Evolutionary conservation across 2,888 invertebrate genomes (phyloP).

Genomic region (Tenthredo mesomela): DNA sequence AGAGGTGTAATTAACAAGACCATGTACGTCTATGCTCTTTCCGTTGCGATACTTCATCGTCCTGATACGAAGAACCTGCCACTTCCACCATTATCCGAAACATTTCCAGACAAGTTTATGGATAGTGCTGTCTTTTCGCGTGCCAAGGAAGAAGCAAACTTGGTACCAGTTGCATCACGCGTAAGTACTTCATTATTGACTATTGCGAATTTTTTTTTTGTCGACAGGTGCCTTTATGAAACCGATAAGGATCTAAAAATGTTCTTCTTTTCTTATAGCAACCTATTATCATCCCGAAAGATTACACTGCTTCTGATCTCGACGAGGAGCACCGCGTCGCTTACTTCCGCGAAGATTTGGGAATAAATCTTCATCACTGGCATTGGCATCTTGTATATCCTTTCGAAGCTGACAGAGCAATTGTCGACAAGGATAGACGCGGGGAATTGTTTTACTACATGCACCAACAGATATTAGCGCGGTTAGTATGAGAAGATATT

Average conservation of each 20-base stretch:
- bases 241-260: not conserved
- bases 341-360: slow-evolving; percentile 92
- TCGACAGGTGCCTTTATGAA: not conserved
- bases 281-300: slow-evolving; percentile 85
- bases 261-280: slow-evolving; percentile 76
- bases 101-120: slow-evolving; percentile 91
- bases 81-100: slow-evolving; percentile 87
- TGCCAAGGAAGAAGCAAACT: slow-evolving; percentile 85
- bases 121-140: slow-evolving; percentile 86
- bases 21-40: slow-evolving; percentile 89
- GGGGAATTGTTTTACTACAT: slow-evolving; percentile 91
- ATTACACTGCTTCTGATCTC: slow-evolving; percentile 87
- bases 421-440: slow-evolving; percentile 87
- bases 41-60: slow-evolving; percentile 88
- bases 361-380: slow-evolving; percentile 94
- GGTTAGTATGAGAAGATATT: slow-evolving; percentile 74
- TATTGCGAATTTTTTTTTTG: not conserved
- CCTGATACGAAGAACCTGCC: slow-evolving; percentile 85
- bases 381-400: slow-evolving; percentile 96
- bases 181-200: slow-evolving; percentile 76
- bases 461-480: slow-evolving; percentile 86
- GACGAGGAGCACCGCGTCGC: slow-evolving; percentile 90
- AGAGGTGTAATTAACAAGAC: slow-evolving; percentile 89
- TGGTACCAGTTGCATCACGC: slow-evolving; percentile 82
- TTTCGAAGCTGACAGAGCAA: slow-evolving; percentile 82